These are phyloP conservation scores for Atopsyche davidsoni DNA, from an alignment of 1,140 invertebrate species.

Conservation along the genomic window DNA sequence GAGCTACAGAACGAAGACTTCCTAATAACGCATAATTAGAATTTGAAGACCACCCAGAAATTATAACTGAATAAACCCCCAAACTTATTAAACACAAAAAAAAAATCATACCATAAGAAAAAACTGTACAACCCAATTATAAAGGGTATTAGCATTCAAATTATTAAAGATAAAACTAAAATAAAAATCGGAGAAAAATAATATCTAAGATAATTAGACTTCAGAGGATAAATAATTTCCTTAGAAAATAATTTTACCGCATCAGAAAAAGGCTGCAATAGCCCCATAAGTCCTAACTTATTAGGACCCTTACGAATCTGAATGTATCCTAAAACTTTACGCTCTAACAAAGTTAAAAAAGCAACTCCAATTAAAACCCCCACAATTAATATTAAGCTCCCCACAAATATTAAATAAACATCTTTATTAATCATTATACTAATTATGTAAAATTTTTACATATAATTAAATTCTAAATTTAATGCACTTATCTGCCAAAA, in stretches of 20 bases:
- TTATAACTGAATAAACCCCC: slow-evolving; percentile 52
- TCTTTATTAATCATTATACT: slow-evolving; percentile 45
- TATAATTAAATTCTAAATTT: slow-evolving; percentile 57
- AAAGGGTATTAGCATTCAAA: slow-evolving; percentile 49
- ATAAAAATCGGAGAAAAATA: slow-evolving; percentile 52
- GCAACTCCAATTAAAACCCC: slow-evolving; percentile 53
- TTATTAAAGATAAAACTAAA: slow-evolving; percentile 50
- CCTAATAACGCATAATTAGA: slow-evolving; percentile 62
- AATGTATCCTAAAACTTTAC: slow-evolving; percentile 60
- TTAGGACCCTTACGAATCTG: slow-evolving; percentile 65
- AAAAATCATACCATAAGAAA: slow-evolving; percentile 48
- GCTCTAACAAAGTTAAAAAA: slow-evolving; percentile 64
- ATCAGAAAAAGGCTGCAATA: slow-evolving; percentile 61
- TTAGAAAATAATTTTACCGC: slow-evolving; percentile 61
- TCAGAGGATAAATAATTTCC: slow-evolving; percentile 45
- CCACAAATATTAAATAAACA: slow-evolving; percentile 42
- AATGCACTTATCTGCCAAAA: slow-evolving; percentile 57
- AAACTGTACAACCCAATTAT: slow-evolving; percentile 40
- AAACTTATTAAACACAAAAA: slow-evolving; percentile 51
- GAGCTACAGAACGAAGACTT: slow-evolving; percentile 53
- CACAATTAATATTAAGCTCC: slow-evolving; percentile 47
- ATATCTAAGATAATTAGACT: slow-evolving; percentile 50
- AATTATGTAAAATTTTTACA: slow-evolving; percentile 45
- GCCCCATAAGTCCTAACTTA: slow-evolving; percentile 55
- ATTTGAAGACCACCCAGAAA: slow-evolving; percentile 59